Percentiles rank a stretch among this genome's conserved stretches.
Evolutionary conservation across 2,113 vertebrate species (phyloP).

Genomic region (Ondatra zibethicus): DNA sequence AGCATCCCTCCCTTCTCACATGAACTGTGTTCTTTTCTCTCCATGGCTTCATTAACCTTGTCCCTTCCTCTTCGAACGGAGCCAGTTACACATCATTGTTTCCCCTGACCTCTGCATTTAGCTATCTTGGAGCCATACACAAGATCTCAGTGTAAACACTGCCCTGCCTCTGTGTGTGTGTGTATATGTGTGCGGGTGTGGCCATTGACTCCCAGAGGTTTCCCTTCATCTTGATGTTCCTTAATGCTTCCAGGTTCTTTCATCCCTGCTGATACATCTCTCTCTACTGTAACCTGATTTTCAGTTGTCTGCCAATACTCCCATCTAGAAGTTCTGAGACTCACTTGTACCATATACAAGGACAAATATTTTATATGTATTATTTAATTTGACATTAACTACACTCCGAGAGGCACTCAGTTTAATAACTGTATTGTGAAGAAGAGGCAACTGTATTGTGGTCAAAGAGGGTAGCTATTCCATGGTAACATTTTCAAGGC

Average conservation of each 20-base stretch:
- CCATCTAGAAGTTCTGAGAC: neutral
- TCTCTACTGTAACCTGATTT: neutral
- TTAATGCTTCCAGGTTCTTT: neutral
- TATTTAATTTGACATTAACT: neutral
- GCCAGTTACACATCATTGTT: rapidly evolving
- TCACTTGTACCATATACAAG: neutral
- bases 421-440: neutral
- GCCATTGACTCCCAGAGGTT: neutral
- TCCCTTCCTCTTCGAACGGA: neutral
- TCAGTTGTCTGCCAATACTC: neutral
- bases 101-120: rapidly evolving
- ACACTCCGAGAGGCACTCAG: neutral
- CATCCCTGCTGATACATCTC: too few species aligned
- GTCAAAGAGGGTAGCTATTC: neutral
- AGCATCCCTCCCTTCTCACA: neutral
- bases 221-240: neutral
- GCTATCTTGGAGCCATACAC: neutral
- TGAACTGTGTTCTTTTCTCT: neutral
- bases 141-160: neutral
- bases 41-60: neutral
- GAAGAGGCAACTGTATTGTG: neutral
- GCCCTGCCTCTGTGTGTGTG: neutral
- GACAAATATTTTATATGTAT: neutral
- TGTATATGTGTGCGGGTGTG: neutral
- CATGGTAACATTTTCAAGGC: neutral